phyloP scores from a whole-genome alignment of 2,888 invertebrate genomes.

The Ommatoiulus sabulosus region DNA sequence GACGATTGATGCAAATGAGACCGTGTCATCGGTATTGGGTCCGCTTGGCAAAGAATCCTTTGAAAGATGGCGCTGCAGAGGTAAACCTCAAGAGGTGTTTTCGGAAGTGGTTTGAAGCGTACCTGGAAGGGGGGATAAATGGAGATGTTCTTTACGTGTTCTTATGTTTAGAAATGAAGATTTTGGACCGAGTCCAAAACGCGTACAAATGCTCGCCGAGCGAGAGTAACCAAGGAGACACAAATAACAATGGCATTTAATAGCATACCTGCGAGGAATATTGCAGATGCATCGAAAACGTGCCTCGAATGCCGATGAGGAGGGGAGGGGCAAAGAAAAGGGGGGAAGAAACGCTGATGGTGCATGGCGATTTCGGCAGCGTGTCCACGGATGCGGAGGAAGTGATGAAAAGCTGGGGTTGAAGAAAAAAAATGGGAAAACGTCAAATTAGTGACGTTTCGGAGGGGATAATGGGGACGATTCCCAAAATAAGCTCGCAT shows the following conservation, averaged over 20 bases:
- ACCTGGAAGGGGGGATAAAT: neutral
- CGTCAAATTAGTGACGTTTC: neutral
- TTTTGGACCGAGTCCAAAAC: neutral
- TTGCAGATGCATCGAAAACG: conserved; percentile 36
- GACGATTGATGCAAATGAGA: neutral
- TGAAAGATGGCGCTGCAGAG: neutral
- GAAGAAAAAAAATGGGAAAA: neutral
- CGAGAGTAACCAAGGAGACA: conserved; percentile 33
- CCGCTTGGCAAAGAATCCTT: neutral
- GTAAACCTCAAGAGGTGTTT: neutral
- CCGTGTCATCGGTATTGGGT: conserved; percentile 1
- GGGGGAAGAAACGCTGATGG: neutral
- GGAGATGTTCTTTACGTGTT: neutral
- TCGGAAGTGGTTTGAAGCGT: neutral
- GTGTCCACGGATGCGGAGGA: conserved; percentile 22
- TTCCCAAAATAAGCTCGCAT: neutral
- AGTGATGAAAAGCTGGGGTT: neutral
- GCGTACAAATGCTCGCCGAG: neutral
- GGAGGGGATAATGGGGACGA: neutral
- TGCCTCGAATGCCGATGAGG: conserved; percentile 14
- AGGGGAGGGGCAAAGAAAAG: neutral
- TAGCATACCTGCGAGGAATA: conserved; percentile 40
- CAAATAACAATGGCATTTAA: conserved; percentile 29
- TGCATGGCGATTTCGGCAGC: neutral
- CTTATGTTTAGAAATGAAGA: neutral